A percentile compares a stretch with the other conserved stretches of the same genome.
These are phyloP conservation scores for Drosophila affinis DNA, from an alignment of 2,888 invertebrate species.

Conservation along the genomic window DNA sequence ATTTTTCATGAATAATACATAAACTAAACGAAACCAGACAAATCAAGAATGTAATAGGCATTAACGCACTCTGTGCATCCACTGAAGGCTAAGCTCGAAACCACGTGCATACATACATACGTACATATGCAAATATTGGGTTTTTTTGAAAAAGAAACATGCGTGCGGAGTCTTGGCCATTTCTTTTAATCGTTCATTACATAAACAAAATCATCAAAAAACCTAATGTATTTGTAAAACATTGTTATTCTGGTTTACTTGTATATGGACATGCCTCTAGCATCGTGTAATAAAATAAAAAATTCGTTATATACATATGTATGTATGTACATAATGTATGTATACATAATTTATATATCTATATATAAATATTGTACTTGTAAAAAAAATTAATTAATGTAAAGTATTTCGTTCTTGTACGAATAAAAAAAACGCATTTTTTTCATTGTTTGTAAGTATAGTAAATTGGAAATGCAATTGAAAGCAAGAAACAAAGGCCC, in stretches of 20 bases:
- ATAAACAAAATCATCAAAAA: neutral
- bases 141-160: slow-evolving; percentile 37
- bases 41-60: slow-evolving; percentile 26
- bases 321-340: slow-evolving; percentile 35
- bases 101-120: slow-evolving; percentile 24
- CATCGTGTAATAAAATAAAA: slow-evolving; percentile 17
- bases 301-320: slow-evolving; percentile 27
- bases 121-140: slow-evolving; percentile 23
- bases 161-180: neutral
- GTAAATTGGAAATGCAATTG: slow-evolving; percentile 40
- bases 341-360: slow-evolving; percentile 27
- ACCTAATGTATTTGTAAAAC: slow-evolving; percentile 54
- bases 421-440: slow-evolving; percentile 77
- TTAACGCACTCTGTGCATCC: slow-evolving; percentile 34
- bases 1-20: neutral
- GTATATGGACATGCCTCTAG: slow-evolving; percentile 12
- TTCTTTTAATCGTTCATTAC: neutral
- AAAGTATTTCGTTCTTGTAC: slow-evolving; percentile 76
- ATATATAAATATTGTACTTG: slow-evolving; percentile 23
- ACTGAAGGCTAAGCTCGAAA: slow-evolving; percentile 39
- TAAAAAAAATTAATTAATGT: slow-evolving; percentile 38
- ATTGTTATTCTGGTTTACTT: slow-evolving; percentile 1
- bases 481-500: slow-evolving; percentile 22
- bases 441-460: slow-evolving; percentile 66
- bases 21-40: slow-evolving; percentile 14